Evolutionary conservation across 1,140 invertebrate genomes (phyloP), one percentile per base, ranked within the genome.

Genomic region (Drosophila kikkawai): DNA sequence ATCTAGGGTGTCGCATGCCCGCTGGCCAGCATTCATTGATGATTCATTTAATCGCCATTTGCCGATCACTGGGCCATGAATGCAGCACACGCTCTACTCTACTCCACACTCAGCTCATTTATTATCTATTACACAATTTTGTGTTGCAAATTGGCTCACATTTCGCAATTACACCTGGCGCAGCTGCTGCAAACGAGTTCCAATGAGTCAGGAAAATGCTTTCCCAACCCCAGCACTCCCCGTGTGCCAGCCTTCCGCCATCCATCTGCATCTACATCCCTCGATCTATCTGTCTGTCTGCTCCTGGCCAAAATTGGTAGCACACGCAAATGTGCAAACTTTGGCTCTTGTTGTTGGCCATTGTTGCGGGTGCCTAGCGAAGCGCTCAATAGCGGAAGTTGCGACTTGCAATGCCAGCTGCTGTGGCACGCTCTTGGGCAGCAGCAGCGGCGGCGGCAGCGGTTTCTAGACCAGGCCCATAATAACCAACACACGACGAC

Each of bases 121-220:
- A 80, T 90, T 88, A 90, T 78, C 77, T 68, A 90, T 88, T 88
- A 79, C 85, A 88, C 78, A 84, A 88, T 81, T 81, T 80, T 63
- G 50, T 66, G 61, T 19, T 71, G 68, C 55, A 85, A 85, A 81
- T 83, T 82, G 69, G 82, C 50, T 78, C 45, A 55, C 57, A 83
- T 88, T 88, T 87, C 68, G 84, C 84, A 88, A 88, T 88, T 78
- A 75, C 83, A 87, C 83, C 84, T 87, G 83, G 84, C 73, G 55
- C 83, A 86, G 83, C 83, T 82, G 82, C 51, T 19, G 58, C 58
- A 29, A 61, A 81, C 79, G 67, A 34, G 70, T 60, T 73, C 17
- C 73, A 66, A 59, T 80, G 79, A 78, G 75, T 86, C 75, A 86
- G 64, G 39, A 45, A 47, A 87, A 69, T 85, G 55, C 37, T 67